A percentile compares a stretch with the other conserved stretches of the same genome.
These are phyloP conservation scores for Odocoileus hemionus DNA, from an alignment of 2,113 vertebrate species.

Conservation along the genomic window DNA sequence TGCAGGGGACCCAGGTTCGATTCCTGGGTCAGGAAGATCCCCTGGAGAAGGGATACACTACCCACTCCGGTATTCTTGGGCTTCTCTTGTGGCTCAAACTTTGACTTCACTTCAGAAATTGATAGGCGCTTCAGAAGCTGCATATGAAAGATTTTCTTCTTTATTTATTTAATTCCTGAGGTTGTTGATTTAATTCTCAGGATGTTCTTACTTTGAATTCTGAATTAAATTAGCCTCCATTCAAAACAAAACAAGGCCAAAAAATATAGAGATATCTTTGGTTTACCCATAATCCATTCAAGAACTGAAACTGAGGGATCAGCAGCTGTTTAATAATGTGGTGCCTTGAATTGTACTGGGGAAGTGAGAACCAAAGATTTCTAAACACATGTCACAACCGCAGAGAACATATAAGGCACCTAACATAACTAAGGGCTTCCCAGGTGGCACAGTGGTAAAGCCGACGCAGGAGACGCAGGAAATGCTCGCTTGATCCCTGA, in stretches of 20 bases:
- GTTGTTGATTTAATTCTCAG: not conserved
- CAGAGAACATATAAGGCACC: not conserved
- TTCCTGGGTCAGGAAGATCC: not conserved
- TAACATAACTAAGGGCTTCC: not conserved
- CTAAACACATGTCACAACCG: not conserved
- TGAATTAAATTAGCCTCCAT: not conserved
- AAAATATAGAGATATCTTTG: not conserved
- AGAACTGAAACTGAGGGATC: not conserved
- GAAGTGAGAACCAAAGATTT: not conserved
- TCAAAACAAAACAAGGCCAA: not conserved
- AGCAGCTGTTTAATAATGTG: not conserved
- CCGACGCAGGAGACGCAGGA: fast-evolving
- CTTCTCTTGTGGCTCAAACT: not conserved
- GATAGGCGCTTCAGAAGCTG: not conserved
- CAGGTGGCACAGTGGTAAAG: fast-evolving
- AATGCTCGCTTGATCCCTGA: not conserved
- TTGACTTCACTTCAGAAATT: not conserved
- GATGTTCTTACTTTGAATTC: not conserved
- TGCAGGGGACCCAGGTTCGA: fast-evolving
- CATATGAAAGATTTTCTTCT: not conserved
- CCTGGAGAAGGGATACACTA: not conserved
- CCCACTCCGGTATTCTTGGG: not conserved
- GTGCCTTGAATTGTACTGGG: not conserved
- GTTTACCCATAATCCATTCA: not conserved
- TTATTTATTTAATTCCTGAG: slow-evolving; percentile 3